Base-by-base conservation (phyloP, 2,113 vertebrate genomes). In the Bos javanicus region DNA sequence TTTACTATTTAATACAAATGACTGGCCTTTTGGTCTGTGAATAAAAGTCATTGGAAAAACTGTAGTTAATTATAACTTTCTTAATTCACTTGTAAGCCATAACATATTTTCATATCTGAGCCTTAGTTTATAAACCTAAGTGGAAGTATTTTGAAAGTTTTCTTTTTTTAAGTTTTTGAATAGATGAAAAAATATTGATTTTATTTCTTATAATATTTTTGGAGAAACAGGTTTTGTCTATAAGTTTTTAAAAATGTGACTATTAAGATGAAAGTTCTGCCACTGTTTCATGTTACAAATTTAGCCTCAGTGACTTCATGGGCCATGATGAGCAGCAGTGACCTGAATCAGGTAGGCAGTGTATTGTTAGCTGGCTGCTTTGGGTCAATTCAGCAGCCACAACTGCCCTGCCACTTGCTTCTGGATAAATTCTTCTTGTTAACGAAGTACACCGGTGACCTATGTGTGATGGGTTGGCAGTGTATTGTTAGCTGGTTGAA, bases 401-500 rank as follows among this genome's bases (percentile, higher is more conserved):
- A 95, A 78, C 97, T 97, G 60, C 97, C 93, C 98, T 99, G 98
- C 97, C 98, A 98, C 95, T 90, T 95, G 98, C 98, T 98, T 95
- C 98, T 98, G 97, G 95, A 62, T 46, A 46, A 87, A 59, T 33
- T 94, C 94, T 4, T 43, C 0, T 64, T 28, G 46, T 81, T 54
- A 9, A 15, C 19, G 59, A 67, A 87, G 30, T 85, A 36, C 10
- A 9, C 10, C 46, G 25, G 12, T 60, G 16, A 3, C 52, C 93
- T 96, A 97, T 98, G 99, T 98, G 99, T 98, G 99, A 99, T 97
- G 97, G 98, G 99, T 93, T 96, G 99, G 99, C 99, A 99, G 99
- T 99, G 99, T 99, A 99, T 98, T 99, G 99, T 99, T 99, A 99
- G 99, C 99, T 99, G 99, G 98, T 98, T 98, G 98, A 64, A 96